Percentiles rank a stretch among this genome's conserved stretches.
Conservation (phyloP, 2,888 invertebrate genomes). For the Meiosimyza platycephala region DNA sequence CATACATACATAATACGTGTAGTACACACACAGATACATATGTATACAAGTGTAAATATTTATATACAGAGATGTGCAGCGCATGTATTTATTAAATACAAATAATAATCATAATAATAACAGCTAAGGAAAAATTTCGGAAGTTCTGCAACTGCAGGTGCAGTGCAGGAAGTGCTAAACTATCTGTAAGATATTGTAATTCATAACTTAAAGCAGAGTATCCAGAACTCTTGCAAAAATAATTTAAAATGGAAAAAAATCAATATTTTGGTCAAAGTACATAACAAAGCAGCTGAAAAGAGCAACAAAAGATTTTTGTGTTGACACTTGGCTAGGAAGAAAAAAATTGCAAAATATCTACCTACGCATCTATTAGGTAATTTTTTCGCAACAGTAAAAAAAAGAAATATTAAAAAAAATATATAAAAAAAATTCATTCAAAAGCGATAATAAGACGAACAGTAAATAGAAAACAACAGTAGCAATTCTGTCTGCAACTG, state of each 20-base stretch:
- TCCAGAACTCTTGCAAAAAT: too few species aligned
- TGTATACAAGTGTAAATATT: background rate
- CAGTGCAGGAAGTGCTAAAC: conserved; percentile 13
- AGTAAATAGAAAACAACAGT: too few species aligned
- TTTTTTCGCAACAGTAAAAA: too few species aligned
- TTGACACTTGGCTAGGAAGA: background rate
- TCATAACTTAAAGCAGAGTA: background rate
- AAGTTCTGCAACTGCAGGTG: background rate
- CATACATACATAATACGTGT: background rate
- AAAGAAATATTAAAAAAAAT: too few species aligned
- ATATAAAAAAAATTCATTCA: too few species aligned
- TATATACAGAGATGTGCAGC: conserved; percentile 1
- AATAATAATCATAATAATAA: background rate
- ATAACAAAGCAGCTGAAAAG: background rate
- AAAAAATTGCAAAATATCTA: too few species aligned
- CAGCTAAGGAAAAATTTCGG: conserved; percentile 17
- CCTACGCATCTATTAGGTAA: too few species aligned
- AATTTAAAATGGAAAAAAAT: background rate
- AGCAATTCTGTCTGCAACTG: conserved; percentile 7
- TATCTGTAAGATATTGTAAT: background rate
- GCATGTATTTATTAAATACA: background rate
- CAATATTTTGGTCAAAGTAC: conserved; percentile 6
- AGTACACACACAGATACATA: background rate
- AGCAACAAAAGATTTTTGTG: background rate
- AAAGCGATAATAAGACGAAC: too few species aligned